These are phyloP conservation scores for Eristalis arbustorum DNA, from an alignment of 2,888 invertebrate species.

Conservation along the genomic window DNA sequence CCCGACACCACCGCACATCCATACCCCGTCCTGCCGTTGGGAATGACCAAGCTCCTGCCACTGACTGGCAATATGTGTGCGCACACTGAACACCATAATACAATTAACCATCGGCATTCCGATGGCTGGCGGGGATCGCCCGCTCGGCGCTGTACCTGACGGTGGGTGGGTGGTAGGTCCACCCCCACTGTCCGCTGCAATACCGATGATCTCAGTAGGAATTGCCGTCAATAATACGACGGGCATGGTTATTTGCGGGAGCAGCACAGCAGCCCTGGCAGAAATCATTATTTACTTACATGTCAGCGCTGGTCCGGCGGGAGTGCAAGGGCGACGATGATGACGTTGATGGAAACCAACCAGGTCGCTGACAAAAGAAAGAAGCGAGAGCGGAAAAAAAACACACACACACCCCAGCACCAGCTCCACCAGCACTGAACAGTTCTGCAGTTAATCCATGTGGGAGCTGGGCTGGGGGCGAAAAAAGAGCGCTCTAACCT, in stretches of 20 bases:
- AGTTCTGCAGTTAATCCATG: slow-evolving; percentile 17
- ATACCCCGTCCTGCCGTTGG: background rate
- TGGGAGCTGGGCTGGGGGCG: background rate
- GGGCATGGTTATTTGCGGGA: slow-evolving; percentile 46
- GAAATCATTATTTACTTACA: slow-evolving; percentile 67
- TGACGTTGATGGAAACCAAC: slow-evolving; percentile 64
- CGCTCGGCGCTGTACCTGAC: slow-evolving; percentile 18
- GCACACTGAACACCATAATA: slow-evolving; percentile 47
- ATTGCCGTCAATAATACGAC: slow-evolving; percentile 53
- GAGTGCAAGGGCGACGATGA: slow-evolving; percentile 49
- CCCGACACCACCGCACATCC: background rate
- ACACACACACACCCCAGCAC: too few relatives aligned
- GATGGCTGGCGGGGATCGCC: slow-evolving; percentile 9
- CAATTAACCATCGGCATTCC: slow-evolving; percentile 59
- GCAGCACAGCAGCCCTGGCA: slow-evolving; percentile 37
- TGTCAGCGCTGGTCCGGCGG: slow-evolving; percentile 44
- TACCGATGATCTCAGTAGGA: slow-evolving; percentile 53
- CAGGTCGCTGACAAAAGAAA: slow-evolving; percentile 16
- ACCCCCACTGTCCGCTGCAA: slow-evolving; percentile 58
- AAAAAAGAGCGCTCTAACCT: slow-evolving; percentile 6
- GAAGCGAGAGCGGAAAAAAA: background rate
- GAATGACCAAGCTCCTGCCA: slow-evolving; percentile 4
- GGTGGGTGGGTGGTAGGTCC: background rate
- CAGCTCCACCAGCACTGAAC: background rate
- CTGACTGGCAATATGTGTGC: slow-evolving; percentile 40